These are phyloP conservation scores for Microcebus murinus DNA, from an alignment of 2,113 vertebrate species.

Conservation along the genomic window DNA sequence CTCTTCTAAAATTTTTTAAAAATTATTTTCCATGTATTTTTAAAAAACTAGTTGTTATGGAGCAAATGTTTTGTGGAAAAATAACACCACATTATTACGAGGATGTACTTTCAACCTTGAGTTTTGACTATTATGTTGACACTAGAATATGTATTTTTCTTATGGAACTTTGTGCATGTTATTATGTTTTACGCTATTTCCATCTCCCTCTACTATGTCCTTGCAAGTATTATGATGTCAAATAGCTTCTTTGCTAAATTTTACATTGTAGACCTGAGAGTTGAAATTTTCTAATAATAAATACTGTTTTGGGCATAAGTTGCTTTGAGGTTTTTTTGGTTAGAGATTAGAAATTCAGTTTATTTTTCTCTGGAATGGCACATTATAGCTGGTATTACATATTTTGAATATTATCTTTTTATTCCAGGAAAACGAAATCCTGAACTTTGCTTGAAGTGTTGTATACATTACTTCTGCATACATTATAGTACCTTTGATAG, in stretches of 20 bases:
- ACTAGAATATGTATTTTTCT: constrained; percentile 73
- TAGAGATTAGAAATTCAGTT: constrained; percentile 47
- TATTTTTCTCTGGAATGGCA: constrained; percentile 43
- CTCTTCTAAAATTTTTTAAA: not conserved
- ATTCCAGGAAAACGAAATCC: constrained; percentile 42
- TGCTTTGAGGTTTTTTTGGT: not conserved
- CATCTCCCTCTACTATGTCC: constrained; percentile 56
- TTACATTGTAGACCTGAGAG: constrained; percentile 40
- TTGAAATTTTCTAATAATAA: constrained; percentile 66
- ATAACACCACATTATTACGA: constrained; percentile 26
- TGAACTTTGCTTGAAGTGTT: constrained; percentile 53
- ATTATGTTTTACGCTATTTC: constrained; percentile 66
- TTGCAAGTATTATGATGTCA: constrained; percentile 71
- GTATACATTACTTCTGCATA: constrained; percentile 43
- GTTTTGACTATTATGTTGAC: constrained; percentile 60
- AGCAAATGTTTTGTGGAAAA: constrained; percentile 19
- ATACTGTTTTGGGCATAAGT: constrained; percentile 2
- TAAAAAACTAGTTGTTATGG: not conserved
- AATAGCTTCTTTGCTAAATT: constrained; percentile 70
- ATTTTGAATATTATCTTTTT: constrained; percentile 68
- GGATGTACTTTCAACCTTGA: constrained; percentile 69
- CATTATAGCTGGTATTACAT: constrained; percentile 46
- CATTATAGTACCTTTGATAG: constrained; percentile 31
- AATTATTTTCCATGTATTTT: not conserved
- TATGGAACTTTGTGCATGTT: constrained; percentile 65